Evolutionary conservation across 92 coral and sea anemone genomes (phyloP).

Genomic region (Galaxea fascicularis): DNA sequence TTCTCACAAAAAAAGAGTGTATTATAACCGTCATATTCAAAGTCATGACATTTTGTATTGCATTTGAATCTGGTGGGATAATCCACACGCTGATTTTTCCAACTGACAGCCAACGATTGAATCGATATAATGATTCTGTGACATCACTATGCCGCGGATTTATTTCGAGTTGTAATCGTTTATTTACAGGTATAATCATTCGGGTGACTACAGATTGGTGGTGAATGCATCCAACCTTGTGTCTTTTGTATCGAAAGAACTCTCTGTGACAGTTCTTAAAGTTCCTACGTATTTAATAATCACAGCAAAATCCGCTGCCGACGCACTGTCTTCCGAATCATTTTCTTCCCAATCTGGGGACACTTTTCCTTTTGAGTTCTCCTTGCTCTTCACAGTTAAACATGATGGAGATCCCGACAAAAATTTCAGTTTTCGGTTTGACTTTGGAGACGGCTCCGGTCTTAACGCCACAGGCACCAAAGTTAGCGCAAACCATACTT

Average conservation of each 20-base stretch:
- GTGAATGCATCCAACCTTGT: constrained; percentile 44
- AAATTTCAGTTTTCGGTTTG: not conserved
- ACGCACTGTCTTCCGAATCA: not conserved
- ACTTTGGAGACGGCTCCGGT: constrained; percentile 20
- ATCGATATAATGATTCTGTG: too few species aligned
- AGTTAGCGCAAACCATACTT: constrained; percentile 21
- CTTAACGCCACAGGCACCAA: not conserved
- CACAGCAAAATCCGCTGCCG: constrained; percentile 20
- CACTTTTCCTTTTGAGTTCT: constrained; percentile 10
- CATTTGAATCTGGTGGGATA: too few species aligned
- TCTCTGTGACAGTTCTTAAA: constrained; percentile 16
- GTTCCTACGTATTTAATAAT: constrained; percentile 35
- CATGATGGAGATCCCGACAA: constrained; percentile 10
- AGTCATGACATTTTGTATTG: too few species aligned
- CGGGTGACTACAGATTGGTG: constrained; percentile 13
- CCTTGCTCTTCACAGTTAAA: not conserved
- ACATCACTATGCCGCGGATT: too few species aligned
- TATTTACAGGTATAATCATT: constrained; percentile 25
- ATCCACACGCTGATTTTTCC: too few species aligned
- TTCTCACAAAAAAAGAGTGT: too few species aligned
- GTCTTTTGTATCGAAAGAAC: constrained; percentile 13
- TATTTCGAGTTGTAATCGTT: not conserved
- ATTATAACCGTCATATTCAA: too few species aligned
- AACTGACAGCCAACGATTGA: too few species aligned
- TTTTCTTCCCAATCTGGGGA: not conserved